Conservation (phyloP, 2,888 invertebrate genomes). For the Apotomis capreana region DNA sequence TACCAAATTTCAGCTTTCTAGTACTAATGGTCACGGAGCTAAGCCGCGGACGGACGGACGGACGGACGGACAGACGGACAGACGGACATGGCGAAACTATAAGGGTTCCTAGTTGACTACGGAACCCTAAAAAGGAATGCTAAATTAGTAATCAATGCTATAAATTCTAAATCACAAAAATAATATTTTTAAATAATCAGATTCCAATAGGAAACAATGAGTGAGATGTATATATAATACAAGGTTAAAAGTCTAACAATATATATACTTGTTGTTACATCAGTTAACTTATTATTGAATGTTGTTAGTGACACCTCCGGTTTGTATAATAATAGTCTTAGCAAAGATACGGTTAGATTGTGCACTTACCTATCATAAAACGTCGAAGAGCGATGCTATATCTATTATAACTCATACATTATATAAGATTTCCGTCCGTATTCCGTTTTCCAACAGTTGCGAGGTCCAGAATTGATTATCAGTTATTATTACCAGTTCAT, state of each 20-base stretch:
- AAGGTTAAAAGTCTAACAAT: neutral
- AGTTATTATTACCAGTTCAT: slow-evolving; percentile 14
- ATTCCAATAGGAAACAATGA: slow-evolving; percentile 21
- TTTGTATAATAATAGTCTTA: slow-evolving; percentile 26
- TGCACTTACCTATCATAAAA: slow-evolving; percentile 65
- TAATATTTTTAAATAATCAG: too few species aligned
- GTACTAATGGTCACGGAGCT: too few species aligned
- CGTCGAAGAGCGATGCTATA: slow-evolving; percentile 43
- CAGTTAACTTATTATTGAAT: slow-evolving; percentile 17
- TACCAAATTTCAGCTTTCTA: too few species aligned
- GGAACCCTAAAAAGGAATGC: too few species aligned
- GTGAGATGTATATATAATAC: too few species aligned
- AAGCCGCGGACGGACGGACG: too few species aligned
- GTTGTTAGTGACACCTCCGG: slow-evolving; percentile 31
- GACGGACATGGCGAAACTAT: too few species aligned
- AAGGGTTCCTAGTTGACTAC: too few species aligned
- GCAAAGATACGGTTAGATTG: slow-evolving; percentile 29
- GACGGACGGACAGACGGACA: too few species aligned
- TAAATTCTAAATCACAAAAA: too few species aligned
- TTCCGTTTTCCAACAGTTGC: slow-evolving; percentile 15
- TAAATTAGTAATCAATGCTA: too few species aligned
- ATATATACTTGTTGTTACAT: neutral
- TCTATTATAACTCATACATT: slow-evolving; percentile 43
- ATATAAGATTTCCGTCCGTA: slow-evolving; percentile 44
- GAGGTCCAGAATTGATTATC: neutral